Base-by-base conservation (phyloP, 2,797 vertebrate species). In the Muscicapa comitata region DNA sequence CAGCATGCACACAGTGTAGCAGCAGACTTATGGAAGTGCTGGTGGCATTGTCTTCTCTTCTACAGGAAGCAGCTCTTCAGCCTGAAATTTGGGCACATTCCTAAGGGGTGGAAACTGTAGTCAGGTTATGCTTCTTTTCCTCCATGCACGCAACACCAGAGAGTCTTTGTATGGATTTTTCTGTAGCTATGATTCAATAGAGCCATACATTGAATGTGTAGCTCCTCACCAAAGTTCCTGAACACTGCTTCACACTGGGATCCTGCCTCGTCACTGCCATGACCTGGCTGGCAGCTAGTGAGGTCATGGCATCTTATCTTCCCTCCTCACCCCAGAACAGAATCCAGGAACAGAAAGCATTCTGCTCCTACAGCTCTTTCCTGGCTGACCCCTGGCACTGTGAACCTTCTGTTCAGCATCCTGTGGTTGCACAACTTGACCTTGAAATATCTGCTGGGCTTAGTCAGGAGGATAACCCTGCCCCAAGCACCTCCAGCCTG, bases 401-500 rank as follows among this genome's bases (percentile, higher is more conserved):
- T 10, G 28, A 58, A 63, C 18, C 5, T 53, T 74, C 45, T 0
- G 0, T 40, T 33, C 62, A 68, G 35, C 47, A 72, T 50, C 37
- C 24, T 26, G 5, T 57, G 42, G 47, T 48, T 94, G 86, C 74
- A 72, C 77, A 91, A 75, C 17, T 38, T 75, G 66, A 57, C 29
- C 73, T 13, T 76, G 38, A 66, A 57, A 79, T 29, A 37, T 29
- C 43, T 87, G 9, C 54, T 65, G 29, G 33, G 17, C 9, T 83
- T 78, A 40, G 21, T 48, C 43, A 54, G 45, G 26, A 77, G n/a
- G 29, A 58, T 45, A 90, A 50, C 17, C 5, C 38, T 86, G 26
- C 4, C 11, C 23, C 38, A 62, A 0, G 0, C 13, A 65, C 4
- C 38, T 54, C 38, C 25, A 91, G 47, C 11, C 10, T 0, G 2